Conservation (phyloP, 1,140 invertebrate species). For the Trachymyrmex cornetzi region DNA sequence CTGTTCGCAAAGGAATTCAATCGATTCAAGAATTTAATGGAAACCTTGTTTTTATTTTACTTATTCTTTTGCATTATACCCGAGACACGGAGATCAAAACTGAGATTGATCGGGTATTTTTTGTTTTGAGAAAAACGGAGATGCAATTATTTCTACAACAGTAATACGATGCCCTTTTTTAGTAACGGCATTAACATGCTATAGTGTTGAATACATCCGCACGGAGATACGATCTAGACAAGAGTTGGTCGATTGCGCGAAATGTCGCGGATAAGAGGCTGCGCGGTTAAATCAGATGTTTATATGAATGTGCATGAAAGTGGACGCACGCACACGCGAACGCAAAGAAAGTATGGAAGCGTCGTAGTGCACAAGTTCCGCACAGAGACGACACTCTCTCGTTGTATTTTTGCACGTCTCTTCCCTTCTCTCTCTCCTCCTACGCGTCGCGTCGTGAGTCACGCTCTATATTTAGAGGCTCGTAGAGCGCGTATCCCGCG, state of each 20-base stretch:
- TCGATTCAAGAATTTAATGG: conserved; percentile 43
- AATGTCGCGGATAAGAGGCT: conserved; percentile 17
- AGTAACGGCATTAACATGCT: conserved; percentile 2
- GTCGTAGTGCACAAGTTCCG: conserved; percentile 50
- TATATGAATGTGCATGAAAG: conserved; percentile 62
- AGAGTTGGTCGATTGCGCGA: conserved; percentile 18
- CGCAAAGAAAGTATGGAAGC: conserved; percentile 2
- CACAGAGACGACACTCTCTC: conserved; percentile 72
- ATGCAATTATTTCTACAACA: neutral
- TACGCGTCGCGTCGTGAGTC: conserved; percentile 78
- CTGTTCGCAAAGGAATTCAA: conserved; percentile 27
- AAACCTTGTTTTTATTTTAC: neutral
- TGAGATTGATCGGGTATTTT: neutral
- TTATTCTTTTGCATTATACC: neutral
- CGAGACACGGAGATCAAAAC: conserved; percentile 10
- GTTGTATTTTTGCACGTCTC: conserved; percentile 79
- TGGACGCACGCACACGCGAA: conserved; percentile 48
- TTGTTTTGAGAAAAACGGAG: neutral
- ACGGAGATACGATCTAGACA: conserved; percentile 18
- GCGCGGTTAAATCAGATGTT: conserved; percentile 42
- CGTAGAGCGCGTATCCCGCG: conserved; percentile 73
- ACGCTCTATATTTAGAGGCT: conserved; percentile 83
- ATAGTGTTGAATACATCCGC: neutral
- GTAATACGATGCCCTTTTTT: neutral
- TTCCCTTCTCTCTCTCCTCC: conserved; percentile 64